Percentiles rank a stretch among this genome's conserved stretches.
Evolutionary conservation across 2,888 invertebrate genomes (phyloP).

Genomic region (Agelastica alni): DNA sequence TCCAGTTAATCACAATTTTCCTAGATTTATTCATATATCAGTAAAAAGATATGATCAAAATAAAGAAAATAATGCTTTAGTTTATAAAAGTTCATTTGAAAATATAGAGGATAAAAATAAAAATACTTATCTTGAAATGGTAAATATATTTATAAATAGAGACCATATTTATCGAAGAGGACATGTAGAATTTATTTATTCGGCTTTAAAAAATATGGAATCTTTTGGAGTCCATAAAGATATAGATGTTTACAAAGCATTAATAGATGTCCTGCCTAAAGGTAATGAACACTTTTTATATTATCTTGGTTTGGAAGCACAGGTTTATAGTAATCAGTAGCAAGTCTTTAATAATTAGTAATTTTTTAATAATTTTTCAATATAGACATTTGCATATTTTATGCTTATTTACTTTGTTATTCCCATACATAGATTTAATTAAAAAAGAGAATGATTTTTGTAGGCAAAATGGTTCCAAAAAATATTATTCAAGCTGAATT

Average conservation of each 20-base stretch:
- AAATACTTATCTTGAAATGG: constrained; percentile 70
- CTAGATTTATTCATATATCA: constrained; percentile 24
- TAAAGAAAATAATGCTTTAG: constrained; percentile 49
- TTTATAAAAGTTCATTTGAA: constrained; percentile 59
- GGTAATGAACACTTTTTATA: constrained; percentile 48
- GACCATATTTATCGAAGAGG: constrained; percentile 72
- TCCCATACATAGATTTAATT: too few relatives aligned
- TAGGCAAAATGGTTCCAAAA: constrained; percentile 75
- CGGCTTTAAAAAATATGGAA: constrained; percentile 85
- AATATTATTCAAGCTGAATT: constrained; percentile 88
- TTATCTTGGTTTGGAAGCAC: neutral
- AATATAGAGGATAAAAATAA: constrained; percentile 64
- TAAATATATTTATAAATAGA: constrained; percentile 73
- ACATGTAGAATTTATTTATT: constrained; percentile 93
- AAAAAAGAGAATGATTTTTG: constrained; percentile 11
- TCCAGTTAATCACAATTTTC: constrained; percentile 10
- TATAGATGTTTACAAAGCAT: constrained; percentile 80
- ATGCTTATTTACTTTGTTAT: neutral
- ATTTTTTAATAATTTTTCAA: neutral
- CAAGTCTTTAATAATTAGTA: too few relatives aligned
- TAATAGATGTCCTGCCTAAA: constrained; percentile 86
- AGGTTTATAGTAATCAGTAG: too few relatives aligned
- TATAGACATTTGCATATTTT: neutral
- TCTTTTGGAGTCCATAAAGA: constrained; percentile 89
- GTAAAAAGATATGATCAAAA: constrained; percentile 22